Base-by-base conservation (phyloP, 1,140 invertebrate genomes). In the Scylla paramamosain region DNA sequence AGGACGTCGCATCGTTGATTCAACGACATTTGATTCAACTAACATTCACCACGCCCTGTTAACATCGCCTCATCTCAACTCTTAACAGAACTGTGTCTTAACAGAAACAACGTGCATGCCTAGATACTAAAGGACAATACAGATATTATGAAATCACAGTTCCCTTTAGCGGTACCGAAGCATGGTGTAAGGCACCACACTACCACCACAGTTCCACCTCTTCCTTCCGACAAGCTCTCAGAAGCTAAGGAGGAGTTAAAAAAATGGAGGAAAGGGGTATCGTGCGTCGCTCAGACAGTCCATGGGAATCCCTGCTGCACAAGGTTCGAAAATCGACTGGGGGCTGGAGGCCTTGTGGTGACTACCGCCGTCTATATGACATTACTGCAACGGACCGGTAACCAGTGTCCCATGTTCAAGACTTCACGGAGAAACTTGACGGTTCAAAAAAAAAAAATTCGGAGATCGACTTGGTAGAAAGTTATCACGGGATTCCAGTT, bases 281-380 rank as follows among this genome's bases (percentile, higher is more conserved):
- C 39, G 95, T 96, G 6, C 67, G 94, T 28, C 91, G 94, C 29
- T 96, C 96, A 8, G 93, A 59, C 20, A 96, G 95, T 48, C 87
- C 89, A 14, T 96, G 93, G 94, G 59, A 96, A 12, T 96, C 96
- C 6, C 96, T 94, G n/a, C 93, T 96, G 8, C 96, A 96, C 92
- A 96, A 96, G 92, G 95, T 96, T 1, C 95, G 93, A 0, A 96
- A 96, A 84, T 93, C 91, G 59, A 39, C 84, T 14, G 97, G 96
- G 8, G 93, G 94, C 10, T 97, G 96, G 96, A 94, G 97, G 45
- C 96, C 96, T 0, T 97, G 96, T 94, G 97, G 97, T 0, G 97
- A 97, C 96, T 97, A 97, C 94, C 96, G 97, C 6, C 82, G 91
- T 25, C 94, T 97, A 0, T 97, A 97, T 96, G 83, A 96, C 0